Evolutionary conservation across 1,140 invertebrate species (phyloP).

Genomic region (Pachypeltis micranthus): DNA sequence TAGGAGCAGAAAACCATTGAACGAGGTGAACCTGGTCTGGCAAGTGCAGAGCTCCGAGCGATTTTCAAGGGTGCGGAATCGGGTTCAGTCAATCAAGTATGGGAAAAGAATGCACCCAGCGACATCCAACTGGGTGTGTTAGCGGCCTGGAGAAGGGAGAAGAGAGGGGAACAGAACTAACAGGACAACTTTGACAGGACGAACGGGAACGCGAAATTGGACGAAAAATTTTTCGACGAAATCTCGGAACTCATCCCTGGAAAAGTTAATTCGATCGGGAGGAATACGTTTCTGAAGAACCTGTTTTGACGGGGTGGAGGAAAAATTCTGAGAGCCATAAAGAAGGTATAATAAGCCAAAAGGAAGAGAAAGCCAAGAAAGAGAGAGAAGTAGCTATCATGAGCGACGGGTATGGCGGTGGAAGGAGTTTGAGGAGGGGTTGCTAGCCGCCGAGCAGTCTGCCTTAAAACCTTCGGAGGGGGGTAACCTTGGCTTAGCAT

Average conservation of each 20-base stretch:
- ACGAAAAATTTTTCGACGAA: too few species aligned
- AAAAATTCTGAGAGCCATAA: too few species aligned
- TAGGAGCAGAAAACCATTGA: too few species aligned
- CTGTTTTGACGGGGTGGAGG: too few species aligned
- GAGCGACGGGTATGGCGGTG: background rate
- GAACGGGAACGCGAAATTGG: slow-evolving; percentile 1
- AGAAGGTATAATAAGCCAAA: background rate
- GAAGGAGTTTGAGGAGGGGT: background rate
- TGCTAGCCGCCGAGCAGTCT: slow-evolving; percentile 2
- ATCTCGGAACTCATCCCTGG: too few species aligned
- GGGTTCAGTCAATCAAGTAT: slow-evolving; percentile 1
- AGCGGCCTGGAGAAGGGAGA: background rate
- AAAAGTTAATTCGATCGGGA: too few species aligned
- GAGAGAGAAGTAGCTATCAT: slow-evolving; percentile 1
- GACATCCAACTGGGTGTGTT: background rate
- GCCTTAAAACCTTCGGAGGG: slow-evolving; percentile 6
- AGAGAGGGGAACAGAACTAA: background rate
- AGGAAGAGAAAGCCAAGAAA: slow-evolving; percentile 3
- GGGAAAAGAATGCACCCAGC: background rate
- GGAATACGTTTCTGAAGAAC: too few species aligned
- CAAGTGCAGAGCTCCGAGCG: too few species aligned
- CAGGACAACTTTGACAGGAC: background rate
- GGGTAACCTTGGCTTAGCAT: slow-evolving; percentile 9
- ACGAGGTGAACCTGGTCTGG: too few species aligned
- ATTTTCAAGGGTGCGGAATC: background rate